A percentile compares a stretch with the other conserved stretches of the same genome.
phyloP scores from a whole-genome alignment of 2,113 vertebrate genomes.

The Coracopsis vasa region DNA sequence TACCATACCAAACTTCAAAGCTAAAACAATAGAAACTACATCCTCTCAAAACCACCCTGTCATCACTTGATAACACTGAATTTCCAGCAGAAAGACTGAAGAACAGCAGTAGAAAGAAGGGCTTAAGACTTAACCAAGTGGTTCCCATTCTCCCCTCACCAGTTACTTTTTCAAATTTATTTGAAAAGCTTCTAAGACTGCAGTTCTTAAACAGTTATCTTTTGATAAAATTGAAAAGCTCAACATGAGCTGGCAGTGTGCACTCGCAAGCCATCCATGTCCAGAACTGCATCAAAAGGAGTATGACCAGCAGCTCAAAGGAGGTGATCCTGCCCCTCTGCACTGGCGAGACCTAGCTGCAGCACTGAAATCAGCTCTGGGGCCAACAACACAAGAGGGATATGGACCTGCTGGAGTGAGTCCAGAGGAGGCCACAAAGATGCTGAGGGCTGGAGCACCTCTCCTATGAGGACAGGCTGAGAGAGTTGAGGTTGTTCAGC shows the following conservation, averaged over 20 bases:
- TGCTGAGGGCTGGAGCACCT: neutral
- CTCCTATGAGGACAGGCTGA: neutral
- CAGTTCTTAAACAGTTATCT: neutral
- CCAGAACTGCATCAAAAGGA: neutral
- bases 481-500: neutral
- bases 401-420: neutral
- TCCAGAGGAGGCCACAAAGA: neutral
- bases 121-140: neutral
- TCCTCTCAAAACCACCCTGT: neutral
- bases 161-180: neutral
- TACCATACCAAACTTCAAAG: neutral
- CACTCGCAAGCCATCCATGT: neutral
- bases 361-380: neutral
- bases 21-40: neutral
- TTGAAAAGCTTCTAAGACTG: neutral
- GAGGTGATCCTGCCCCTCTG: neutral
- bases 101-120: neutral
- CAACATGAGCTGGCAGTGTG: neutral
- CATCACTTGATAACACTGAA: neutral
- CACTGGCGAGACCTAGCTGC: neutral
- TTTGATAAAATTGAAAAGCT: neutral
- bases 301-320: neutral
- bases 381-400: neutral
- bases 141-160: neutral
- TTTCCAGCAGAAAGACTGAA: neutral